Base-by-base conservation (phyloP, 1,140 invertebrate genomes). In the Maconellicoccus hirsutus region DNA sequence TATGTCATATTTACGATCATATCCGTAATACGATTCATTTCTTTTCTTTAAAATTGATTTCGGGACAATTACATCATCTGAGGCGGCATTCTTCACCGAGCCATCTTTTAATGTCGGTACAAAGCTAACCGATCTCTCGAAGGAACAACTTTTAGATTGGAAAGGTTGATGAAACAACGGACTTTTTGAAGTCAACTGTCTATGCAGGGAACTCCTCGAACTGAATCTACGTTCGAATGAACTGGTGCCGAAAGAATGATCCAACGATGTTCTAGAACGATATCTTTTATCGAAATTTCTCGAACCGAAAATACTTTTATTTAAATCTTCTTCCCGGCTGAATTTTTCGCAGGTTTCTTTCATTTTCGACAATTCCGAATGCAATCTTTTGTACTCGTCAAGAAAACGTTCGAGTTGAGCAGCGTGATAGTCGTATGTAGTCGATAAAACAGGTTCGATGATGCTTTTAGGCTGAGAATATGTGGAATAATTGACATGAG, bases 311-410 rank as follows among this genome's bases (percentile, higher is more conserved):
- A 42, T 19, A 22, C 19, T 8, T 12, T 16, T 80, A 39, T 80
- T 79, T 71, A 87, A 81, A 72, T 82, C 85, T 29, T 21, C 38
- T 52, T 66, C 33, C 70, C 72, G 61, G 61, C 22, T 66, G 19
- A 66, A 66, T 66, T 19, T 26, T 61, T 70, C 87, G 76, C 87
- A 86, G 26, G 86, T 87, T 75, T 88, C 85, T 76, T 89, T 89
- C 87, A 90, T 90, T 77, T 85, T 86, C 70, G 84, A 86, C 72
- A 91, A 77, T 77, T 90, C 87, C 77, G 89, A 86, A 77, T 89
- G 86, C 70, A 72, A 39, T 0, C 29, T 39, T 39, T 71, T 70
- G 76, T 90, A 91, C 75, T 91, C 88, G 76, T 89, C 87, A 27
- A 90, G 81, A 77, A 90, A 90, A 33, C 85, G 83, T 76, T 90